Percentiles rank a stretch among this genome's conserved stretches.
These are phyloP conservation scores for Cyprinodon tularosa DNA, from an alignment of 2,113 vertebrate species.

Conservation along the genomic window DNA sequence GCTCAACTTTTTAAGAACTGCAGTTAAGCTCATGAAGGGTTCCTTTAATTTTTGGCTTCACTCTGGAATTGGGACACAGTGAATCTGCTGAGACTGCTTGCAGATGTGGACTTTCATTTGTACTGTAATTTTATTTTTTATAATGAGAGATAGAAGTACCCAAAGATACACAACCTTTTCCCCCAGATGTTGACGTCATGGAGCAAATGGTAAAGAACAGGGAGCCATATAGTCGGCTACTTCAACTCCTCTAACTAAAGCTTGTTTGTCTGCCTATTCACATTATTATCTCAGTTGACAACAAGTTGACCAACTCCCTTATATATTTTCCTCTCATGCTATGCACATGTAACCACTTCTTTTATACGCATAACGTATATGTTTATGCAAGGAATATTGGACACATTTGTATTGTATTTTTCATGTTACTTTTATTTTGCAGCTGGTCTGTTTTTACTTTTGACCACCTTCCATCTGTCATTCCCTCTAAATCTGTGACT, in stretches of 20 bases:
- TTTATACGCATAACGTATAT: slow-evolving; percentile 14
- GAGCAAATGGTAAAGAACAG: slow-evolving; percentile 5
- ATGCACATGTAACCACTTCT: slow-evolving; percentile 42
- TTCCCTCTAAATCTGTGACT: slow-evolving; percentile 16
- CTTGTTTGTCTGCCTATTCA: slow-evolving; percentile 8
- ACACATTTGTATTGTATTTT: slow-evolving; percentile 15
- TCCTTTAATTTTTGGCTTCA: background rate
- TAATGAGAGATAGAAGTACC: slow-evolving; percentile 47
- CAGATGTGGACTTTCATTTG: slow-evolving; percentile 22
- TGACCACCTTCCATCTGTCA: slow-evolving; percentile 8
- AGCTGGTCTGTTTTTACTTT: slow-evolving; percentile 1
- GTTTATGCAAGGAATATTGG: slow-evolving; percentile 43
- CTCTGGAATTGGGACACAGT: background rate
- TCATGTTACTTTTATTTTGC: background rate
- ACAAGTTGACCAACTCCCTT: slow-evolving; percentile 12
- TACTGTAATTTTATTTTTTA: slow-evolving; percentile 22
- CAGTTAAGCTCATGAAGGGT: background rate
- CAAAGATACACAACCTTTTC: slow-evolving; percentile 61
- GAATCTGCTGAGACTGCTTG: slow-evolving; percentile 14
- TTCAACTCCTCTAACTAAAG: background rate
- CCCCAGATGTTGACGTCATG: slow-evolving; percentile 64
- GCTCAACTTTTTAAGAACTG: background rate
- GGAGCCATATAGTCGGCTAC: slow-evolving; percentile 11
- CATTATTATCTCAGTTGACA: slow-evolving; percentile 6
- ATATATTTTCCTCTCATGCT: slow-evolving; percentile 1